A percentile compares a stretch with the other conserved stretches of the same genome.
These are phyloP conservation scores for Adelognathus sp. DNA, from an alignment of 2,888 invertebrate genomes.

Conservation along the genomic window DNA sequence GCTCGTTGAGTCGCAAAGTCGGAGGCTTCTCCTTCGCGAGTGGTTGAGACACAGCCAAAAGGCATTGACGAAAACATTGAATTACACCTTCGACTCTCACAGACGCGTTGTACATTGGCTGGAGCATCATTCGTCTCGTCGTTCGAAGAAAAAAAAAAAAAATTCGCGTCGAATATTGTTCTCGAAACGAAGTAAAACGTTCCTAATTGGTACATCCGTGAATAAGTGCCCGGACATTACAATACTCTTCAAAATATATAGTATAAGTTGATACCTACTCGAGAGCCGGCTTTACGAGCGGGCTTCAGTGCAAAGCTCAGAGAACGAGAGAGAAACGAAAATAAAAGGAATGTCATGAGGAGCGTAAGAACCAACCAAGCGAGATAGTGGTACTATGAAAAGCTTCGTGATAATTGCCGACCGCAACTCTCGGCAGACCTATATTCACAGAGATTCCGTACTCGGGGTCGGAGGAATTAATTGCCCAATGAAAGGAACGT, in stretches of 20 bases:
- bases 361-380: constrained; percentile 7
- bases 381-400: constrained; percentile 21
- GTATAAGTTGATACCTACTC: constrained; percentile 46
- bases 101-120: constrained; percentile 27
- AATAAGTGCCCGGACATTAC: constrained; percentile 63
- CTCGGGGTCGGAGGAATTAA: constrained; percentile 38
- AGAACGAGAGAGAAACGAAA: constrained; percentile 20
- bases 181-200: constrained; percentile 65
- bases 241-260: constrained; percentile 61
- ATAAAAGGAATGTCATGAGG: constrained; percentile 19
- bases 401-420: constrained; percentile 39
- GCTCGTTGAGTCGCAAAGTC: constrained; percentile 37
- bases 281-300: constrained; percentile 57
- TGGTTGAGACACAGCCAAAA: constrained; percentile 11
- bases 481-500: constrained; percentile 47
- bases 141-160: too few species aligned
- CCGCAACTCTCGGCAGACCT: not conserved
- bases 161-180: constrained; percentile 53
- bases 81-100: constrained; percentile 17
- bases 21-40: constrained; percentile 20
- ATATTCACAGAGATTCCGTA: constrained; percentile 19
- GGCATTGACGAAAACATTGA: constrained; percentile 54
- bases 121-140: constrained; percentile 28
- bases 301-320: constrained; percentile 52
- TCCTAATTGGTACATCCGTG: constrained; percentile 68